Percentiles rank a stretch among this genome's conserved stretches.
These are phyloP conservation scores for Dascyllus trimaculatus DNA, from an alignment of 2,113 vertebrate species.

Conservation along the genomic window DNA sequence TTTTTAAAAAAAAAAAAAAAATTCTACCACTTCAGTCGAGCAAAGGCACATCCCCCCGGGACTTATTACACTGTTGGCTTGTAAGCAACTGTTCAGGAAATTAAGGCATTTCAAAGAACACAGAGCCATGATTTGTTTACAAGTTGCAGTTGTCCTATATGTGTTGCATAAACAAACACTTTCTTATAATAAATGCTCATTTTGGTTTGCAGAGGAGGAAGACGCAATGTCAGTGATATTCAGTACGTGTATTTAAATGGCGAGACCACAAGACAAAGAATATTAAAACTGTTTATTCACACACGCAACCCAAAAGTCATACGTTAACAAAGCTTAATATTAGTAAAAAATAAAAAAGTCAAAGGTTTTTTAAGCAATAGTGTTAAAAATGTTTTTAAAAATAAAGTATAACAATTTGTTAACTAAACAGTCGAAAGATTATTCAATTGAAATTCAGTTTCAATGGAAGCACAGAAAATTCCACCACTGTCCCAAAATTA, in stretches of 20 bases:
- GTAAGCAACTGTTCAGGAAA: conserved; percentile 70
- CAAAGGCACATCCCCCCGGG: conserved; percentile 51
- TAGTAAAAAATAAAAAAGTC: no score
- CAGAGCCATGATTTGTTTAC: conserved; percentile 68
- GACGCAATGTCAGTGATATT: conserved; percentile 5
- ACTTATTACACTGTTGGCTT: conserved; percentile 72
- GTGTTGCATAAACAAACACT: conserved; percentile 52
- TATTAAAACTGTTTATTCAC: background rate
- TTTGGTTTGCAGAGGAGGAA: conserved; percentile 4
- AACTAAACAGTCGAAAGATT: background rate
- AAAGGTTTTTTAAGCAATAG: no score
- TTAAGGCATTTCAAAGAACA: conserved; percentile 72
- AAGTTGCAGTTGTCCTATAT: conserved; percentile 57
- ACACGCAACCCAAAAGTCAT: background rate
- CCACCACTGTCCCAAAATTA: background rate
- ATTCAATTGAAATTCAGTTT: background rate
- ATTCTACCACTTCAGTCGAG: conserved; percentile 58
- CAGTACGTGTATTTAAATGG: background rate
- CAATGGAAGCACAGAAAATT: background rate
- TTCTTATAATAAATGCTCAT: conserved; percentile 22
- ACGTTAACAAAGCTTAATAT: background rate
- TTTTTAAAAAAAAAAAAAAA: conserved; percentile 35
- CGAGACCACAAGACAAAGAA: background rate
- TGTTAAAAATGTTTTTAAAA: no score
- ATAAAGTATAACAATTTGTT: background rate